Conservation (phyloP, 2,113 vertebrate genomes). For the Leptobrachium leishanense region DNA sequence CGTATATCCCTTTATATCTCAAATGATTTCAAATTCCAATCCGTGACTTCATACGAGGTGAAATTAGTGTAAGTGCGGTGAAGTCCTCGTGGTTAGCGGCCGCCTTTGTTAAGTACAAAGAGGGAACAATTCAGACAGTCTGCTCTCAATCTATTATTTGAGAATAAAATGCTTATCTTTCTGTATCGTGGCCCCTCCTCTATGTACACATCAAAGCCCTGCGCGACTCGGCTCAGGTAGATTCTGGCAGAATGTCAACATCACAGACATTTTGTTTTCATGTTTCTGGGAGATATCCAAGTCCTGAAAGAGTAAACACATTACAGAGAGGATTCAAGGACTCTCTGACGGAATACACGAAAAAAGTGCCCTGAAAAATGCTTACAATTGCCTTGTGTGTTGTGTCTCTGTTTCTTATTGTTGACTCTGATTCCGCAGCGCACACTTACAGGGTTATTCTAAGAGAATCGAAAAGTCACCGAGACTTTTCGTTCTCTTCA, state of each 20-base stretch:
- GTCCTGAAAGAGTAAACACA: constrained; percentile 32
- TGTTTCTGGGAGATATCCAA: constrained; percentile 46
- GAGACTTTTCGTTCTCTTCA: no score
- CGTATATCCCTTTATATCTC: no score
- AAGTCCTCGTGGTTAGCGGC: no score
- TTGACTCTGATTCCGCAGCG: background rate
- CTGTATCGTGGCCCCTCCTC: background rate
- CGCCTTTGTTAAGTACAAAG: background rate
- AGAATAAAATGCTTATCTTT: constrained; percentile 31
- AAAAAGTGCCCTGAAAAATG: constrained; percentile 26
- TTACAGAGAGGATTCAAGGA: constrained; percentile 38
- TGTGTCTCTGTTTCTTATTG: constrained; percentile 26
- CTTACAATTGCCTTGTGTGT: background rate
- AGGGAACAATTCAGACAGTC: constrained; percentile 12
- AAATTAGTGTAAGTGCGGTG: no score
- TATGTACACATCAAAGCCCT: constrained; percentile 43
- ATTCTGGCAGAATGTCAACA: constrained; percentile 42
- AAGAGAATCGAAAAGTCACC: no score
- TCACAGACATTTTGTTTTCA: constrained; percentile 43
- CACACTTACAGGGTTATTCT: background rate
- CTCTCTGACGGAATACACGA: constrained; percentile 39
- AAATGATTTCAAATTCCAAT: no score
- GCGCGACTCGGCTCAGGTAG: constrained; percentile 22
- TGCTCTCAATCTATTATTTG: constrained; percentile 20
- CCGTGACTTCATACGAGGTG: no score